Conservation (phyloP, 2,888 invertebrate species). For the Caenorhabditis sp. region DNA sequence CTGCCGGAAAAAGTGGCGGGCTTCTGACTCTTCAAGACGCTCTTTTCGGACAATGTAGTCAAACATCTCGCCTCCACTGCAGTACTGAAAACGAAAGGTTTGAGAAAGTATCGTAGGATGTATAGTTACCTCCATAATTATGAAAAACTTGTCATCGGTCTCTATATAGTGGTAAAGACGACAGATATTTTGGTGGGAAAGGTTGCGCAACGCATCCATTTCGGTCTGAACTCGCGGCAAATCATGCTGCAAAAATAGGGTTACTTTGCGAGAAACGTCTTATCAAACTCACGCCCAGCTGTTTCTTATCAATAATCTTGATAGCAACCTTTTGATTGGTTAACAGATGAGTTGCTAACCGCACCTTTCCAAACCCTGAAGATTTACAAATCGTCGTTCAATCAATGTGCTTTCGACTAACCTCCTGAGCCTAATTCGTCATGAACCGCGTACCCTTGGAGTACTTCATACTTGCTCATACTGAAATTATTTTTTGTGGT, state of each 20-base stretch:
- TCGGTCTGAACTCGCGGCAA: constrained; percentile 88
- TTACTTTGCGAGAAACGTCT: background rate
- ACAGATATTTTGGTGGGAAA: constrained; percentile 87
- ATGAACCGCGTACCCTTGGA: constrained; percentile 71
- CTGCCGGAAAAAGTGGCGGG: constrained; percentile 95
- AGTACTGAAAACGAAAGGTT: too few species aligned
- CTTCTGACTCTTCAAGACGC: constrained; percentile 91
- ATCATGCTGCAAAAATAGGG: constrained; percentile 86
- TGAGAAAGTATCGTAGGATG: background rate
- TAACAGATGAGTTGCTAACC: constrained; percentile 89
- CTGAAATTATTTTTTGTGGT: constrained; percentile 17
- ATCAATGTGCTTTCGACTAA: background rate
- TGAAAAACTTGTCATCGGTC: constrained; percentile 88
- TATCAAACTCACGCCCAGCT: constrained; percentile 86
- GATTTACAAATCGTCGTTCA: background rate
- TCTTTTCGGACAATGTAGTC: constrained; percentile 91
- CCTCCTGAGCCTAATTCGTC: constrained; percentile 85
- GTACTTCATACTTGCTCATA: constrained; percentile 59
- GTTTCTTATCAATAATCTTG: constrained; percentile 90
- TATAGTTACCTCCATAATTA: constrained; percentile 88
- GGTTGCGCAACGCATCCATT: constrained; percentile 86
- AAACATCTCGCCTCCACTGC: constrained; percentile 97
- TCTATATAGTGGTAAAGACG: constrained; percentile 90
- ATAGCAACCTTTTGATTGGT: constrained; percentile 91
- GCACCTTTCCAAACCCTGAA: constrained; percentile 85